Conservation (phyloP, 2,797 vertebrate genomes). For the Poecilia velifera region DNA sequence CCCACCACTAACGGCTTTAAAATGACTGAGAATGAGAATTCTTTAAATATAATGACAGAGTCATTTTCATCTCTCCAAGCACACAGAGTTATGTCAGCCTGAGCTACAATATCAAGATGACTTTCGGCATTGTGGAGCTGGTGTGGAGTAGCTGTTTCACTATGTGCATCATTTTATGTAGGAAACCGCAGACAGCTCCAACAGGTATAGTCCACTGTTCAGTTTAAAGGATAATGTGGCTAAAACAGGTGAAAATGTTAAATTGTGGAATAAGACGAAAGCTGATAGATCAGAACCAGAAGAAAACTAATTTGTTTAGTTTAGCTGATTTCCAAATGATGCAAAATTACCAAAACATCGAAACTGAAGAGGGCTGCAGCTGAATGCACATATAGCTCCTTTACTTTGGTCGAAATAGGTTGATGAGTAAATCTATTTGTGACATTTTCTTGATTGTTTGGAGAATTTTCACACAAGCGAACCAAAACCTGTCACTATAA, state of each 20-base stretch:
- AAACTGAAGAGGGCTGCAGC: background rate
- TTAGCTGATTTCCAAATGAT: background rate
- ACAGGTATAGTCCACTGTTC: background rate
- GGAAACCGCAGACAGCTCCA: background rate
- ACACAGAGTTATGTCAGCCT: background rate
- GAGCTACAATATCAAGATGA: background rate
- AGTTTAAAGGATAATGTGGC: background rate
- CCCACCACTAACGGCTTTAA: background rate
- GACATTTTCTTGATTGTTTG: background rate
- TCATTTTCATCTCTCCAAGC: background rate
- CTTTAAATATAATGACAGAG: background rate
- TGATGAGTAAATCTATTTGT: background rate
- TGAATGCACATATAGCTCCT: background rate
- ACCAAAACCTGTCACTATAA: background rate
- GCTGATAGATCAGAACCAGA: background rate
- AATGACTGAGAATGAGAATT: background rate
- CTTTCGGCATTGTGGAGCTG: background rate
- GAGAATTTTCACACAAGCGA: background rate
- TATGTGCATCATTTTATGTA: too few relatives aligned
- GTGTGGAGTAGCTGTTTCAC: too few relatives aligned
- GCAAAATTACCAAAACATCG: too few relatives aligned
- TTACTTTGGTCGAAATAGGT: background rate
- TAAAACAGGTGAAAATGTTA: background rate
- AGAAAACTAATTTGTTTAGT: background rate
- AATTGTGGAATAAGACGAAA: background rate